These are phyloP conservation scores for Leptinotarsa juncta DNA, from an alignment of 2,888 invertebrate species.

Conservation along the genomic window DNA sequence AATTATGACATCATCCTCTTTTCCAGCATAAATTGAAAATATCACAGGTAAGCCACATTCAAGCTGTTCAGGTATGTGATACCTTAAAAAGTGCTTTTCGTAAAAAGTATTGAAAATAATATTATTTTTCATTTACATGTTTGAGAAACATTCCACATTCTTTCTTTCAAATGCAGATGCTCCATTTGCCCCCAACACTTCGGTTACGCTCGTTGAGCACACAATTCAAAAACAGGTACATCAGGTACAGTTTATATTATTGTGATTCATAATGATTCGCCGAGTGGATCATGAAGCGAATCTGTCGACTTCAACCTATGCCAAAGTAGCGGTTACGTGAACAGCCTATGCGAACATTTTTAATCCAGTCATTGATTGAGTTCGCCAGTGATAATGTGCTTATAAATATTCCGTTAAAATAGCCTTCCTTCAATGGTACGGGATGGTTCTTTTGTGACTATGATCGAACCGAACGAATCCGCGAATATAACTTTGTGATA, in stretches of 20 bases:
- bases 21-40: no score
- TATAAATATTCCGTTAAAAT: neutral
- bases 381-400: conserved; percentile 1
- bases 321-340: conserved; percentile 2
- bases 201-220: conserved; percentile 33
- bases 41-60: no score
- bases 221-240: conserved; percentile 35
- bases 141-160: no score
- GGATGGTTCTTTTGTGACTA: conserved; percentile 1
- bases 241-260: conserved; percentile 35
- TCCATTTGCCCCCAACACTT: conserved; percentile 29
- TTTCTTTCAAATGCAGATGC: conserved; percentile 10
- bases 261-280: conserved; percentile 36
- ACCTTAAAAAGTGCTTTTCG: no score
- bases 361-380: neutral
- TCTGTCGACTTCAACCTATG: conserved; percentile 12
- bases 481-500: neutral
- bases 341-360: neutral
- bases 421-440: neutral
- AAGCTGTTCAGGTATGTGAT: no score
- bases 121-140: no score
- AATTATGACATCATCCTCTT: no score
- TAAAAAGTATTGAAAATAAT: no score
- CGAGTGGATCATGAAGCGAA: conserved; percentile 9
- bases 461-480: neutral